Evolutionary conservation across 2,888 invertebrate species (phyloP), one percentile per base, ranked within the genome.

Genomic region (Drosophila barbarae): DNA sequence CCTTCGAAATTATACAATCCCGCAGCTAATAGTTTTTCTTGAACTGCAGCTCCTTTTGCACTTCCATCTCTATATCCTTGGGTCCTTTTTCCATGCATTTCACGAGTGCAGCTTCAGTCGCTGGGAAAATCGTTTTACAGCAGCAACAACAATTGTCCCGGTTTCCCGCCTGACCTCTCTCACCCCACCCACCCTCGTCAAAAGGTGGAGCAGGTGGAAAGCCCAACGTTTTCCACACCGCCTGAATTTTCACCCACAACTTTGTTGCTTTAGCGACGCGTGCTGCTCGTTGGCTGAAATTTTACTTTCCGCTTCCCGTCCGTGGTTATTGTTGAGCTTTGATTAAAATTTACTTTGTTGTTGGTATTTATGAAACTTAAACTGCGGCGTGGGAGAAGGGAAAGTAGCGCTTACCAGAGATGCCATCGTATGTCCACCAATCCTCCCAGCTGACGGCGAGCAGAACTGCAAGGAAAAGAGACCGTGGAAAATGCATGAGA

Each of bases 401-500:
- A 23, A 8, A 13, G 41, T 5, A 0, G 23, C 0, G 49, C 93
- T 93, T 91, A 96, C 96, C 96, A 91, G 96, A 96, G 90, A 96
- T 96, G 75, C 96, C 96, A 91, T 96, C 96, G 91, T 96, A 96
- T 83, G 96, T 96, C 96, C 96, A 96, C 96, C 96, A 96, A 91
- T 96, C 96, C 90, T 96, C 96, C 96, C 96, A 96, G 90, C 95
- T 96, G 87, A 88, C 87, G 78, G 87, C 87, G 68, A 86, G 78
- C 57, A 87, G 70, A 13, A 87, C 89, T 88, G 76, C 57, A 84
- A 85, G n/a, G 54, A 72, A 59, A 69, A 42, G 63, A 69, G 39
- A 51, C 50, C n/a, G 23, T 9, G 36, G 21, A 50, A 30, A 38
- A 39, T 34, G 21, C 32, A 32, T 35, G 35, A 52, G 26, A 51